Percentiles rank a stretch among this genome's conserved stretches.
phyloP scores from a whole-genome alignment of 2,113 vertebrate genomes.

The Electrona antarctica region DNA sequence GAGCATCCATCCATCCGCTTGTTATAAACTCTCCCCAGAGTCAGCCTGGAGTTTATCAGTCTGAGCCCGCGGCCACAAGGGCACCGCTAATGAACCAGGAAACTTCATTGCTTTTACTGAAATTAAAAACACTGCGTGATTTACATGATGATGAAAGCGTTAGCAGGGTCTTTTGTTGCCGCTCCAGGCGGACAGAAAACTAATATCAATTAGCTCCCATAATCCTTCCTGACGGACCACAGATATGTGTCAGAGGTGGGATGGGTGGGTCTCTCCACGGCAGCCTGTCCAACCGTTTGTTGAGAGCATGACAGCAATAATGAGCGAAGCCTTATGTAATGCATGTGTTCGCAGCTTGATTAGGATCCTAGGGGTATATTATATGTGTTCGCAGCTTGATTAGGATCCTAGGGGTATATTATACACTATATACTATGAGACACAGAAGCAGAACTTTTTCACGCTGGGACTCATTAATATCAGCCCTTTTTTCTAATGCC shows the following conservation, averaged over 20 bases:
- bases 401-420: background rate
- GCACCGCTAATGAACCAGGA: constrained; percentile 43
- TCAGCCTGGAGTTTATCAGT: constrained; percentile 39
- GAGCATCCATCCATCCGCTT: background rate
- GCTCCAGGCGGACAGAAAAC: constrained; percentile 51
- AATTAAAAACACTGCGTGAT: constrained; percentile 60
- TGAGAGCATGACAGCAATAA: constrained; percentile 33
- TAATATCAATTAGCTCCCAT: constrained; percentile 54
- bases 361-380: background rate
- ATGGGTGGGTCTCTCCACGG: constrained; percentile 8
- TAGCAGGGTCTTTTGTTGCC: constrained; percentile 38
- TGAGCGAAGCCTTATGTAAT: constrained; percentile 35
- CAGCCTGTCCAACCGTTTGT: constrained; percentile 19
- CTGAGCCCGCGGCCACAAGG: constrained; percentile 26
- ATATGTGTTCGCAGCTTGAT: background rate
- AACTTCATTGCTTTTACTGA: constrained; percentile 48
- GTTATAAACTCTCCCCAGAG: background rate
- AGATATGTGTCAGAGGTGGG: constrained; percentile 1
- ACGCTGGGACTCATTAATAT: too few relatives aligned
- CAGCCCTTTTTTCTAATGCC: too few relatives aligned
- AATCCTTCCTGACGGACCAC: constrained; percentile 44
- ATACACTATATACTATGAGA: too few relatives aligned
- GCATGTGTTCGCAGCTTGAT: background rate
- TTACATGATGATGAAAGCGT: constrained; percentile 58
- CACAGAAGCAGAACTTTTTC: too few relatives aligned